Base-by-base conservation (phyloP, 1,140 invertebrate species). In the Myzus persicae region DNA sequence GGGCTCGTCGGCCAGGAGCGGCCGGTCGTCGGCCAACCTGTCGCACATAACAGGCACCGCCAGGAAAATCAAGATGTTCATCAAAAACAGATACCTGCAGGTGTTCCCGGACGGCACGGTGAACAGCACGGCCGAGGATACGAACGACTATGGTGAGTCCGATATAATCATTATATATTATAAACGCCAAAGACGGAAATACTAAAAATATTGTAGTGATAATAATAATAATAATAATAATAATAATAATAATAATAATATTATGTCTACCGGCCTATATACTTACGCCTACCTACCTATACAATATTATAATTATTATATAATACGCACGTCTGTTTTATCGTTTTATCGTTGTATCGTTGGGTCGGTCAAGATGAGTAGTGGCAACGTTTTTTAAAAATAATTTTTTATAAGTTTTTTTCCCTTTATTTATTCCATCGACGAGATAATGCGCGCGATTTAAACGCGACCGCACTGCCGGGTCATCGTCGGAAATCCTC, bases 81-180 rank as follows among this genome's bases (percentile, higher is more conserved):
- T 98, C 95, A 97, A 97, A 95, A 97, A 98, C 95, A 96, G 96
- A 93, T 96, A 97, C 95, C 96, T 98, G 94, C 97, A 98, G 95
- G 96, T 98, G 92, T 94, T 97, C 95, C 97, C 97, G 85, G 97
- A 98, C 95, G 97, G 97, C 94, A 97, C 96, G 94, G 97, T 98
- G 95, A 97, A 97, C 95, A 97, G 97, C 92, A 97, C 97, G 94
- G 96, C 96, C 94, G 96, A 97, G 94, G 96, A 97, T 95, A 96
- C 95, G 94, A 97, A 97, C 95, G 96, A 97, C 95, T 97, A 97
- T 96, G 97, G 97, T 98, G 95, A 98, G 97, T 98, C 94, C 88
- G 38, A 59, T 40, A 9, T 87, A 18, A 18, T 89, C 46, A 46
- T 90, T 82, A 89, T 92, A 51, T 51, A 22, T 51, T 46, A 51